These are phyloP conservation scores for Galago senegalensis DNA, from an alignment of 2,797 vertebrate genomes.

Conservation along the genomic window DNA sequence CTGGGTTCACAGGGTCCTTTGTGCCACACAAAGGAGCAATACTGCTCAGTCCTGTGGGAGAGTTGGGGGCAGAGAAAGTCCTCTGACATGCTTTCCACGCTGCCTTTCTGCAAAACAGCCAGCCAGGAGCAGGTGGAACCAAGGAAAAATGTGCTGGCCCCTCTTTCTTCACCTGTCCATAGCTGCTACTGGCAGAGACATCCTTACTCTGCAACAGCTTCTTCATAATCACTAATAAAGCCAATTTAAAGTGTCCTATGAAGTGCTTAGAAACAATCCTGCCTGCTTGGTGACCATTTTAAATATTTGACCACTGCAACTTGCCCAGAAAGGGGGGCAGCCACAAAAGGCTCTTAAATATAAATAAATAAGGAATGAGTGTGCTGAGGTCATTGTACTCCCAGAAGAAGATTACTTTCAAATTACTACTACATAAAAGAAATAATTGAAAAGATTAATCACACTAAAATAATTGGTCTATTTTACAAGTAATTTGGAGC, in stretches of 20 bases:
- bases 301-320: constrained; percentile 60
- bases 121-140: neutral
- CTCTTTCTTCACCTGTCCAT: neutral
- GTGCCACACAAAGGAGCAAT: neutral
- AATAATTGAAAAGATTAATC: constrained; percentile 88
- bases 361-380: constrained; percentile 80
- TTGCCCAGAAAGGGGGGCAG: constrained; percentile 36
- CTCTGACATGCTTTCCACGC: neutral
- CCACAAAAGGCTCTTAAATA: constrained; percentile 70
- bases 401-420: constrained; percentile 82
- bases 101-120: neutral
- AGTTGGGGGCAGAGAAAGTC: neutral
- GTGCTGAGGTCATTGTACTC: constrained; percentile 77
- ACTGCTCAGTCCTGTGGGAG: neutral
- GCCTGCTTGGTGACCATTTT: neutral
- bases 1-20: neutral
- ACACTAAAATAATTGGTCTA: constrained; percentile 87
- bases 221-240: constrained; percentile 58
- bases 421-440: constrained; percentile 85
- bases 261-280: constrained; percentile 36
- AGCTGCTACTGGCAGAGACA: neutral
- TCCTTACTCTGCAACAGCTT: constrained; percentile 28
- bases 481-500: constrained; percentile 88
- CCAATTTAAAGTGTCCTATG: constrained; percentile 39
- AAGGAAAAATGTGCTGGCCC: neutral